phyloP scores from a whole-genome alignment of 2,113 vertebrate genomes.

The Syngnathus typhle region DNA sequence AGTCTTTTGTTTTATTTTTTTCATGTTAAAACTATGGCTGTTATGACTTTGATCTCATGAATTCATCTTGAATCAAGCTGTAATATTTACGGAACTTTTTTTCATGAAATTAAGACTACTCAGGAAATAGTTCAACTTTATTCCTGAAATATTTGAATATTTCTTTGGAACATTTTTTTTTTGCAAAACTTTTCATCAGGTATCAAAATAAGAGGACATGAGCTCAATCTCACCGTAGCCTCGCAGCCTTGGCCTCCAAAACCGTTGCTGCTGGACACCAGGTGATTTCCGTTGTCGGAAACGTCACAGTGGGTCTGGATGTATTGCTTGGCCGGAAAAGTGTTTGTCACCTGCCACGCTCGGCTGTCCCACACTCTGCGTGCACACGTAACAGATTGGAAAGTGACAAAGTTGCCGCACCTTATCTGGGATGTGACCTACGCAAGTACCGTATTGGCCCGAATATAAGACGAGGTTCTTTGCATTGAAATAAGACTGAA shows the following conservation, averaged over 20 bases:
- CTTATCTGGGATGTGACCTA: neutral
- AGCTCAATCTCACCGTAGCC: constrained; percentile 76
- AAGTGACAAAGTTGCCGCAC: neutral
- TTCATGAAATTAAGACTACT: neutral
- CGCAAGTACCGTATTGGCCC: neutral
- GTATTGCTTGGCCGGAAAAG: constrained; percentile 84
- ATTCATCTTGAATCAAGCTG: neutral
- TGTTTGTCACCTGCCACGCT: constrained; percentile 80
- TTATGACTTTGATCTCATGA: neutral
- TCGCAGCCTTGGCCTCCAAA: constrained; percentile 85
- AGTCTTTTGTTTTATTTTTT: neutral
- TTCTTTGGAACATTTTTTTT: too few species aligned
- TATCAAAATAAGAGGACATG: constrained; percentile 4
- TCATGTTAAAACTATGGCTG: neutral
- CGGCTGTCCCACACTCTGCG: constrained; percentile 90
- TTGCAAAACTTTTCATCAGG: neutral
- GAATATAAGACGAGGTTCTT: too few species aligned
- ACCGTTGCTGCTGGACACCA: constrained; percentile 87
- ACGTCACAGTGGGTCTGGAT: constrained; percentile 91
- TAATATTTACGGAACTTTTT: neutral
- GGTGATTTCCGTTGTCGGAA: constrained; percentile 76
- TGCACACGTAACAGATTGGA: neutral
- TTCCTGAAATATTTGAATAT: too few species aligned
- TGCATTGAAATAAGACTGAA: too few species aligned
- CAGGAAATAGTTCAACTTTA: neutral